Conservation (phyloP, 2,888 invertebrate species). For the Ischnura elegans region DNA sequence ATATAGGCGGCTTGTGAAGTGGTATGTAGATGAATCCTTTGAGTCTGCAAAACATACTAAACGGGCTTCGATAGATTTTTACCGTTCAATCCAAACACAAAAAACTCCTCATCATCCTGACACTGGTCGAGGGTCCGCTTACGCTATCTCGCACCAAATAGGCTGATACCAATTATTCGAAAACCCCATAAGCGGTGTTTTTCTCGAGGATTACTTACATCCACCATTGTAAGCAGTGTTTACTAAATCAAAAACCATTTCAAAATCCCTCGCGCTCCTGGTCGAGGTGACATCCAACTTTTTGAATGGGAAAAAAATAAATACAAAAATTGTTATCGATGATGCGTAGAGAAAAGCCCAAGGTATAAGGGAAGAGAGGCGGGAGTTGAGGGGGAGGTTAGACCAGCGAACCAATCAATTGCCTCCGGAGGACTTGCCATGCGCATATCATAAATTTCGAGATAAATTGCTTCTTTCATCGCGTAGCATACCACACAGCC, state of each 20-base stretch:
- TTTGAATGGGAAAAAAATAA: background rate
- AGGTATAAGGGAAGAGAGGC: background rate
- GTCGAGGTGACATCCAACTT: background rate
- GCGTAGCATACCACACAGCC: background rate
- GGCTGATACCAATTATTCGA: background rate
- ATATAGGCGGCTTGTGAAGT: too few relatives aligned
- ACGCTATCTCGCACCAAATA: background rate
- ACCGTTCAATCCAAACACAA: background rate
- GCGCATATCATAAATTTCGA: constrained; percentile 27
- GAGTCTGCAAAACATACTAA: too few relatives aligned
- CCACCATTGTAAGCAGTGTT: background rate
- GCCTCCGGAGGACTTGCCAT: background rate
- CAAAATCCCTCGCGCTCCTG: background rate
- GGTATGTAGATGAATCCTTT: too few relatives aligned
- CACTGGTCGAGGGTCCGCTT: background rate
- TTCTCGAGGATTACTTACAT: background rate
- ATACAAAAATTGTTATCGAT: background rate
- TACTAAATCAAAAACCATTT: constrained; percentile 33
- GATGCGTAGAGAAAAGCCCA: background rate
- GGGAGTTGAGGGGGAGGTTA: background rate
- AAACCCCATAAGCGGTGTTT: background rate
- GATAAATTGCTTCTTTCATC: constrained; percentile 35
- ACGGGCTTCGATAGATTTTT: background rate
- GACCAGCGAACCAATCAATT: background rate
- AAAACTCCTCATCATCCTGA: background rate